phyloP scores from a whole-genome alignment of 2,797 vertebrate genomes.

The Lates japonicus region DNA sequence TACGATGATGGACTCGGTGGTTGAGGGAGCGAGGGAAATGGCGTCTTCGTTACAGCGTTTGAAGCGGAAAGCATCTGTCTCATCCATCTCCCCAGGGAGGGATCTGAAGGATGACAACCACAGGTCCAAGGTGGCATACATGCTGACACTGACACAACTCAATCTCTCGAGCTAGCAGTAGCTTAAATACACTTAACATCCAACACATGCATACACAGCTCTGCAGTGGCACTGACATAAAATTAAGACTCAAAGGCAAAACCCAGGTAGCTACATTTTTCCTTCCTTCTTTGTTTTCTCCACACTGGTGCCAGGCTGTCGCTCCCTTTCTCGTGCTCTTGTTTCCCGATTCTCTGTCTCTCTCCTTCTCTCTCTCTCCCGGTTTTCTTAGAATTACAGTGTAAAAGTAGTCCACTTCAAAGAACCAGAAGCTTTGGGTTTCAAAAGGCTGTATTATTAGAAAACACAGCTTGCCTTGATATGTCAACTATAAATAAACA shows the following conservation, averaged over 20 bases:
- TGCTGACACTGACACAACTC: conserved; percentile 19
- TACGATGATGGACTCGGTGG: conserved; percentile 89
- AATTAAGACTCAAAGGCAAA: neutral
- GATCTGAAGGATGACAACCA: conserved; percentile 83
- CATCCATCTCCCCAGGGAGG: conserved; percentile 95
- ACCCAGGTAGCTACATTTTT: neutral
- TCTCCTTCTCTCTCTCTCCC: neutral
- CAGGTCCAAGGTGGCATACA: conserved; percentile 62
- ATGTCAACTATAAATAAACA: conserved; percentile 66
- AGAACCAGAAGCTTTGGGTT: conserved; percentile 11
- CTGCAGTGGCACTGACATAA: neutral
- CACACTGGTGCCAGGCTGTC: neutral
- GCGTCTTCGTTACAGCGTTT: conserved; percentile 91
- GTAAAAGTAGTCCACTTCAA: conserved; percentile 19
- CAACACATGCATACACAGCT: neutral
- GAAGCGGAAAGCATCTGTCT: conserved; percentile 88
- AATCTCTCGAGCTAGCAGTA: neutral
- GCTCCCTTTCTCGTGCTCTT: neutral
- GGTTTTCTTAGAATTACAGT: neutral
- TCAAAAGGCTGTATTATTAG: conserved; percentile 42
- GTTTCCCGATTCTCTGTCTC: conserved; percentile 1
- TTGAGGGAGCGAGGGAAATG: conserved; percentile 89
- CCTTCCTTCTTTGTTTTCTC: neutral
- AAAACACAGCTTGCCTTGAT: conserved; percentile 49
- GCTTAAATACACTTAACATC: neutral